These are phyloP conservation scores for Lanius ludovicianus DNA, from an alignment of 2,113 vertebrate genomes.

Conservation along the genomic window DNA sequence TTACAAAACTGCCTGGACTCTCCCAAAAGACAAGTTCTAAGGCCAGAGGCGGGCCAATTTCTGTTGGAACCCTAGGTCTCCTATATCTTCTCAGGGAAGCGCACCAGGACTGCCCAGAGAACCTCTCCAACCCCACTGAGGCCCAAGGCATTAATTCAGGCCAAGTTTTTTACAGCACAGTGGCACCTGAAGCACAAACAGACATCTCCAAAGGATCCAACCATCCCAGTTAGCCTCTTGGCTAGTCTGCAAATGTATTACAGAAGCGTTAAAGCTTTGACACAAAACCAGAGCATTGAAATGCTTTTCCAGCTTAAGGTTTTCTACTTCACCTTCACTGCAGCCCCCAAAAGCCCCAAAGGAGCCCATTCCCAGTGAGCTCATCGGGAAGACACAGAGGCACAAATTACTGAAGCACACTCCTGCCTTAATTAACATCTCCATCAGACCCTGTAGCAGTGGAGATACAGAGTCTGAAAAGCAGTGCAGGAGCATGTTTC, in stretches of 20 bases:
- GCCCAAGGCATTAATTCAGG: not conserved
- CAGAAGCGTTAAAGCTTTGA: not conserved
- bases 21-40: not conserved
- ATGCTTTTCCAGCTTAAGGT: not conserved
- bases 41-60: not conserved
- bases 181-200: not conserved
- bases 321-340: not conserved
- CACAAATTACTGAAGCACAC: not conserved
- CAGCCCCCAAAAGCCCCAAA: not conserved
- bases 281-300: not conserved
- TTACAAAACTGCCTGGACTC: not conserved
- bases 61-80: not conserved
- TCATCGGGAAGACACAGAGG: not conserved
- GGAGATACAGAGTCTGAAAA: not conserved
- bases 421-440: not conserved
- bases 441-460: not conserved
- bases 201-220: not conserved
- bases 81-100: not conserved
- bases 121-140: not conserved
- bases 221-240: not conserved
- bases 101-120: not conserved
- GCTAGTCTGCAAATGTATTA: not conserved
- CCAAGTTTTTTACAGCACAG: not conserved
- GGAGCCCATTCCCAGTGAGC: not conserved
- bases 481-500: not conserved